These are phyloP conservation scores for Drosophila rhopaloa DNA, from an alignment of 1,140 invertebrate species.

Conservation along the genomic window DNA sequence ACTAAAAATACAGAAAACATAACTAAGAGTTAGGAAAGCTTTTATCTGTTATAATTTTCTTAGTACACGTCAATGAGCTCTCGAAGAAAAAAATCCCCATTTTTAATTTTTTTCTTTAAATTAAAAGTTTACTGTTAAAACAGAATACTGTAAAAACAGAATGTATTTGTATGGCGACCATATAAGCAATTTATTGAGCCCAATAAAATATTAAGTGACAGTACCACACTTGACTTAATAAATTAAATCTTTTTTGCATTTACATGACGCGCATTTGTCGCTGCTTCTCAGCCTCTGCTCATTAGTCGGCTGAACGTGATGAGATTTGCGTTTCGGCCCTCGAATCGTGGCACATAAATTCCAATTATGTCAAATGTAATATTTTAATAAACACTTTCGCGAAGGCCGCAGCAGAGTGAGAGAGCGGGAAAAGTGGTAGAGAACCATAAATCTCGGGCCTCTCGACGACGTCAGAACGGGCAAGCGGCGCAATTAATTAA, in stretches of 20 bases:
- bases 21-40: too few species aligned
- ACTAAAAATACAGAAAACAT: too few species aligned
- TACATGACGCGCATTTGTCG: conserved; percentile 29
- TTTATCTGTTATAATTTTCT: too few species aligned
- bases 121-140: too few species aligned
- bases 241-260: conserved; percentile 16
- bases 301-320: conserved; percentile 35
- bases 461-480: conserved; percentile 63
- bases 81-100: too few species aligned
- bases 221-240: conserved; percentile 13
- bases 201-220: conserved; percentile 1
- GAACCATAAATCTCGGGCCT: conserved; percentile 67
- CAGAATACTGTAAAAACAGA: too few species aligned
- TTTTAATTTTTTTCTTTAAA: too few species aligned
- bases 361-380: conserved; percentile 84
- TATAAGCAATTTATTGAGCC: background rate
- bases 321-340: conserved; percentile 24
- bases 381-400: conserved; percentile 84
- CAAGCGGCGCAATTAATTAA: conserved; percentile 81
- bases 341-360: conserved; percentile 70
- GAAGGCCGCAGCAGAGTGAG: conserved; percentile 50
- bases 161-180: background rate
- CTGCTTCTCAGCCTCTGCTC: conserved; percentile 15
- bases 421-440: conserved; percentile 35
- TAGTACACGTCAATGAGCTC: too few species aligned